Percentiles rank a stretch among this genome's conserved stretches.
phyloP scores from a whole-genome alignment of 2,888 invertebrate species.

The Harpalus rubripes region DNA sequence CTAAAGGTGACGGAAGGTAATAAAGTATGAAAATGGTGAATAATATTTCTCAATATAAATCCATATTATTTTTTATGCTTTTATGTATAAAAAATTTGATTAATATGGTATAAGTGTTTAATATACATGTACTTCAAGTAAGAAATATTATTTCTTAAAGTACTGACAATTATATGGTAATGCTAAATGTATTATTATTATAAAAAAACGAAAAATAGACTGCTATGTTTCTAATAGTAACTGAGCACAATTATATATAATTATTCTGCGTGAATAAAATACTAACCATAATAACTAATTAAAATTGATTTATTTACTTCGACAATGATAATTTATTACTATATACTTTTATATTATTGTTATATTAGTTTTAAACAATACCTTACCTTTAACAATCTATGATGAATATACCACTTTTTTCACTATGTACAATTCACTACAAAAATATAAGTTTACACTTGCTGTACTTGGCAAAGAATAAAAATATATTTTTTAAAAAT shows the following conservation, averaged over 20 bases:
- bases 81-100: neutral
- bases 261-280: slow-evolving; percentile 27
- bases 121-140: too few relatives aligned
- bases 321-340: neutral
- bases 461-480: neutral
- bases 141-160: neutral
- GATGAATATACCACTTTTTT: neutral
- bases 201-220: neutral
- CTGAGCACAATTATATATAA: slow-evolving; percentile 29
- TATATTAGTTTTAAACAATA: neutral
- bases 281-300: slow-evolving; percentile 37
- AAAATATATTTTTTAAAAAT: neutral
- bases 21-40: too few relatives aligned
- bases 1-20: too few relatives aligned
- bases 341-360: neutral
- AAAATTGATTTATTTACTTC: slow-evolving; percentile 29
- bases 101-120: neutral
- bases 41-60: too few relatives aligned
- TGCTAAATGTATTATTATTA: neutral
- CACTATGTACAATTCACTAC: neutral
- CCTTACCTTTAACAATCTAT: neutral
- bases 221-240: neutral
- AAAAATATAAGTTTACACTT: neutral
- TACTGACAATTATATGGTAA: neutral
- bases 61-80: too few relatives aligned